A percentile compares a stretch with the other conserved stretches of the same genome.
phyloP scores from a whole-genome alignment of 2,888 invertebrate genomes.

The Andrena praecox region DNA sequence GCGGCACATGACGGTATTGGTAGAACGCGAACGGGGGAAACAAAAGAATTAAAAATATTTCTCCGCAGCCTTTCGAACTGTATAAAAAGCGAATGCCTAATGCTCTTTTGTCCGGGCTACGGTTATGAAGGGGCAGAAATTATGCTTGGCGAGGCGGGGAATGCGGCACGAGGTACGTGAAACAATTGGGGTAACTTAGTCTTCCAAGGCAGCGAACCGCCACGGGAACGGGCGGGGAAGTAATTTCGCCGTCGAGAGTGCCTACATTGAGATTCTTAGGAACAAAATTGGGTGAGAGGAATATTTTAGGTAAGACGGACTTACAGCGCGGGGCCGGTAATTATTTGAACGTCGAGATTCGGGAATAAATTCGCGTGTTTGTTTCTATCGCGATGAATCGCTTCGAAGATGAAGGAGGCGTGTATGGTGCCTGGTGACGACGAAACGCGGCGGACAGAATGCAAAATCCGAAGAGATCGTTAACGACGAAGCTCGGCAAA shows the following conservation, averaged over 20 bases:
- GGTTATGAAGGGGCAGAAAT: not conserved
- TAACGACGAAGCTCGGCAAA: not conserved
- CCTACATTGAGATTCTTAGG: not conserved
- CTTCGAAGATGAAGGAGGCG: not conserved
- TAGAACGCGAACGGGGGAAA: not conserved
- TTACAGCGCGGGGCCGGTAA: not conserved
- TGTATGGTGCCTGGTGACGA: too few species aligned
- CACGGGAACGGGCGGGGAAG: not conserved
- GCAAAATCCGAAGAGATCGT: not conserved
- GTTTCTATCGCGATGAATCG: not conserved
- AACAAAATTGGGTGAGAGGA: not conserved
- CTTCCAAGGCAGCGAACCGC: not conserved
- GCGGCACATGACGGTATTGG: not conserved
- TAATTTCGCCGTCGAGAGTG: not conserved
- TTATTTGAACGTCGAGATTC: too few species aligned
- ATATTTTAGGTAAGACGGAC: not conserved
- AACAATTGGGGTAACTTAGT: constrained; percentile 21
- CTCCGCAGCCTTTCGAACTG: not conserved
- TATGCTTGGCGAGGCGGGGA: not conserved
- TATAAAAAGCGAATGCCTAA: constrained; percentile 5
- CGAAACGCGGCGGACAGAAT: not conserved
- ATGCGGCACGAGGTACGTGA: constrained; percentile 3
- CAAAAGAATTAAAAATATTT: constrained; percentile 30
- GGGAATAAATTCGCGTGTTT: too few species aligned
- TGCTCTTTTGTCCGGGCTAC: constrained; percentile 18